Base-by-base conservation (phyloP, 1,140 invertebrate species). In the Cydia amplana region DNA sequence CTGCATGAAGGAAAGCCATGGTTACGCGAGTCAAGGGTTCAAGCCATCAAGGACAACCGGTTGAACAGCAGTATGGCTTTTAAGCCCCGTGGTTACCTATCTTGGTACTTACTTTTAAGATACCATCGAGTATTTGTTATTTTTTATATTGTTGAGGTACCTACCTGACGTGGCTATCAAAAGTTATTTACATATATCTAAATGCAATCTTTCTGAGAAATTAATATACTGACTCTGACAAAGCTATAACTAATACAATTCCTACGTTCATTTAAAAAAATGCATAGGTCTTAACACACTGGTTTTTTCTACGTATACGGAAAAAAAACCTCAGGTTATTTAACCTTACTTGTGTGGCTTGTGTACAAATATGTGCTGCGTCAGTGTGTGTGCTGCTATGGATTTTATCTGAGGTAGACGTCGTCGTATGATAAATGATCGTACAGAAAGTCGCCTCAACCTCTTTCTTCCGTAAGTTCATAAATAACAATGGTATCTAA, bases 401-500 rank as follows among this genome's bases (percentile, higher is more conserved):
- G 84, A 88, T 86, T 87, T 90, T 90, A 89, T 90, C 88, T 90
- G 74, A 79, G 75, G 76, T 77, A 81, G 79, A 82, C 85, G 80
- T 83, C 82, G 84, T 84, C 83, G 67, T 89, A 88, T 92, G 88
- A 92, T 88, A 88, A 91, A 92, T 92, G 88, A 81, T 80, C 81
- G 82, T 77, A 85, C 82, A 76, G 81, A 86, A 81, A 87, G 83
- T 87, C 85, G 83, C 78, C 79, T 83, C 82, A 79, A 81, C 87
- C 85, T 86, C 87, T 88, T 89, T 89, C 85, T 86, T 84, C 84
- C 84, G 77, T 80, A 84, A 72, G 70, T 84, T 84, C 79, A 85
- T 82, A 86, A 86, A 87, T 86, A 85, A 91, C 88, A 91, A 91
- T 88, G 83, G 80, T 73, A 79, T 81, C 77, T 82, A 86, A 81